These are phyloP conservation scores for Agrilus planipennis DNA, from an alignment of 1,140 invertebrate species.

Conservation along the genomic window DNA sequence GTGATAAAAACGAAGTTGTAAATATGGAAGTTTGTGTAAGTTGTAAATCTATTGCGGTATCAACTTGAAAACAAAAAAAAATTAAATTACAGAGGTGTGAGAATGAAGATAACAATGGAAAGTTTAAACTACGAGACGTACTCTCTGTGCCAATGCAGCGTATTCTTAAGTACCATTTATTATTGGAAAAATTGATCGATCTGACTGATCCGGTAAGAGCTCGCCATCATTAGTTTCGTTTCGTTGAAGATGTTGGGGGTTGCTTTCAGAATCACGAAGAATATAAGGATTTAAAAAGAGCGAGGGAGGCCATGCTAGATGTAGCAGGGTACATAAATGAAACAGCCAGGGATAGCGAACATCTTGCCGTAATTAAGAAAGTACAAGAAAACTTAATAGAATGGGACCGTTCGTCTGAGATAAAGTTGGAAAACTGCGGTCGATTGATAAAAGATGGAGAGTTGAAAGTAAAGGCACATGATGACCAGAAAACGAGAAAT, in stretches of 20 bases:
- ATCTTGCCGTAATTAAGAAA: constrained; percentile 79
- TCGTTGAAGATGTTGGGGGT: not conserved
- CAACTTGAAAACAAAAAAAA: not conserved
- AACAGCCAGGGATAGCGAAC: constrained; percentile 93
- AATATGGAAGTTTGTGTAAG: constrained; percentile 6
- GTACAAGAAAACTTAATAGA: constrained; percentile 72
- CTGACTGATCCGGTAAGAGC: constrained; percentile 71
- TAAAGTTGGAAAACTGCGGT: constrained; percentile 72
- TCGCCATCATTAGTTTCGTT: not conserved
- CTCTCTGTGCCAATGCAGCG: constrained; percentile 96
- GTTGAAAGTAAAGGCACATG: constrained; percentile 81
- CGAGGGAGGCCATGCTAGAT: constrained; percentile 95
- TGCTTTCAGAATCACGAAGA: constrained; percentile 61
- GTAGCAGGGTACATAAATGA: constrained; percentile 96
- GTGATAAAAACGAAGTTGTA: constrained; percentile 35
- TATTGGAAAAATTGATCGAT: constrained; percentile 84
- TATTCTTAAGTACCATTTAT: constrained; percentile 91
- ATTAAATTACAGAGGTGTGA: constrained; percentile 66
- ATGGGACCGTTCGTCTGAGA: constrained; percentile 40
- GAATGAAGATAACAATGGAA: constrained; percentile 85
- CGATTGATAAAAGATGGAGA: constrained; percentile 85
- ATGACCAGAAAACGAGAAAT: constrained; percentile 72
- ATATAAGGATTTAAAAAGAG: constrained; percentile 65
- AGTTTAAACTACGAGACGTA: constrained; percentile 88
- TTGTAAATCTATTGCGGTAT: not conserved